phyloP scores from a whole-genome alignment of 2,797 vertebrate genomes.

The Typhlichthys eigenmanni region DNA sequence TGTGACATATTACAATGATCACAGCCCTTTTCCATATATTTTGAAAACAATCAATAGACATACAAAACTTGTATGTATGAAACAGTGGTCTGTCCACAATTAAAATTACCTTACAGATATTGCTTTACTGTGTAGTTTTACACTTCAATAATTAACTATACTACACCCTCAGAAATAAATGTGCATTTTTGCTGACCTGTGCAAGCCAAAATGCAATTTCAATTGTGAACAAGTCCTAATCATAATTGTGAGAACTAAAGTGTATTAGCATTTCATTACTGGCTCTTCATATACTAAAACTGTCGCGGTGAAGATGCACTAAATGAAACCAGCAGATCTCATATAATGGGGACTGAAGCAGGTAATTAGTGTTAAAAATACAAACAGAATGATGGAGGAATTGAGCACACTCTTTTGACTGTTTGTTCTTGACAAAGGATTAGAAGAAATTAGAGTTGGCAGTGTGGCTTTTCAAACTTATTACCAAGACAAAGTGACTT shows the following conservation, averaged over 20 bases:
- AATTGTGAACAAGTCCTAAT: slow-evolving; percentile 26
- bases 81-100: too few relatives aligned
- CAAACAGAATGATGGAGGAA: slow-evolving; percentile 50
- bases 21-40: too few relatives aligned
- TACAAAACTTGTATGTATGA: too few relatives aligned
- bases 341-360: slow-evolving; percentile 57
- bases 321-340: slow-evolving; percentile 50
- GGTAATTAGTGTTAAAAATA: slow-evolving; percentile 64
- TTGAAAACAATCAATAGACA: too few relatives aligned
- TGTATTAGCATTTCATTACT: slow-evolving; percentile 56
- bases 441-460: slow-evolving; percentile 65
- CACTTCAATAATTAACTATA: too few relatives aligned
- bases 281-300: slow-evolving; percentile 39
- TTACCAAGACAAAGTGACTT: slow-evolving; percentile 75
- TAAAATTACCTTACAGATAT: too few relatives aligned
- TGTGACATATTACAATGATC: too few relatives aligned
- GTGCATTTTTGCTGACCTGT: slow-evolving; percentile 7
- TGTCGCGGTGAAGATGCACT: slow-evolving; percentile 37
- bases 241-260: slow-evolving; percentile 35
- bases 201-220: slow-evolving; percentile 28
- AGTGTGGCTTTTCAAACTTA: slow-evolving; percentile 65
- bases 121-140: too few relatives aligned
- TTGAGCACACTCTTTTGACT: slow-evolving; percentile 53
- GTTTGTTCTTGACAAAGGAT: slow-evolving; percentile 70
- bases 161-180: too few relatives aligned